Conservation (phyloP, 23 tunicate species). For the Halocynthia roretzi region DNA sequence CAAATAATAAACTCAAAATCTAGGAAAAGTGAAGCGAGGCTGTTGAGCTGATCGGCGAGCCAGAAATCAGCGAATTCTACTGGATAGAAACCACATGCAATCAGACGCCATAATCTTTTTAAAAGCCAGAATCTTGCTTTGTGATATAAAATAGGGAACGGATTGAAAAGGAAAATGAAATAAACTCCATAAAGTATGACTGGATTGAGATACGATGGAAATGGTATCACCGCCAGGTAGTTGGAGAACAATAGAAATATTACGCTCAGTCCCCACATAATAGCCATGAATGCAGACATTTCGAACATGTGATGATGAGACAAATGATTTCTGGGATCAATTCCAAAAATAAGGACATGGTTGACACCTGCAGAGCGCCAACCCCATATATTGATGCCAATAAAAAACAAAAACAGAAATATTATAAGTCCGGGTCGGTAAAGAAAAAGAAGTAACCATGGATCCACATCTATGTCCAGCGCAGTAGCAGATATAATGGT, state of each 20-base stretch:
- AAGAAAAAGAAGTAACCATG: constrained; percentile 43
- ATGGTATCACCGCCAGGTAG: constrained; percentile 1
- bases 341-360: constrained; percentile 94
- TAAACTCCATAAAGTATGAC: constrained; percentile 45
- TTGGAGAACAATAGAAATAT: constrained; percentile 47
- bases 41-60: constrained; percentile 96
- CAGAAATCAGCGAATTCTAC: constrained; percentile 98
- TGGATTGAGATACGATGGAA: constrained; percentile 71
- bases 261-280: constrained; percentile 66
- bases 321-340: constrained; percentile 87
- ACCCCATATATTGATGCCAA: constrained; percentile 90
- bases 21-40: constrained; percentile 51
- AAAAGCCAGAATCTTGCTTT: constrained; percentile 87
- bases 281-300: constrained; percentile 52
- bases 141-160: constrained; percentile 79
- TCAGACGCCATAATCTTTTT: constrained; percentile 75
- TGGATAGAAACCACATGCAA: constrained; percentile 90
- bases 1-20: constrained; percentile 85
- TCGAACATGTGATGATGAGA: constrained; percentile 90
- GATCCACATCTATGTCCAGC: constrained; percentile 30
- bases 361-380: constrained; percentile 95
- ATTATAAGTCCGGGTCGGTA: constrained; percentile 71
- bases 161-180: constrained; percentile 63
- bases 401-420: constrained; percentile 45
- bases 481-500: constrained; percentile 37